Percentiles rank a stretch among this genome's conserved stretches.
Evolutionary conservation across 2,888 invertebrate genomes (phyloP).

Genomic region (Scaptomyza tumidula): DNA sequence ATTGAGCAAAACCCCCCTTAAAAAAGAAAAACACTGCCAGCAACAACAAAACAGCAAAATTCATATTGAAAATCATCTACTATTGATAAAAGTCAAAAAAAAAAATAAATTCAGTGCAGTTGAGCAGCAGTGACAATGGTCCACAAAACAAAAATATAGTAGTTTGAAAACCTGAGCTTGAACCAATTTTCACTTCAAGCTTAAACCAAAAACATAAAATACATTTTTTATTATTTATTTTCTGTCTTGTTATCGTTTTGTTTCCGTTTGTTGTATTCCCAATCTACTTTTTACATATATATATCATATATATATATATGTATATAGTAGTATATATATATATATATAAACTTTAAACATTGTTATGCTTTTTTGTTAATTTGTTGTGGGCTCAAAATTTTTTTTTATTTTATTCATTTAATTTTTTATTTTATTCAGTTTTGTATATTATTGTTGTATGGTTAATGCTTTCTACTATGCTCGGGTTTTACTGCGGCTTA

Average conservation of each 20-base stretch:
- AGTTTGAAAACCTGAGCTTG: slow-evolving; percentile 40
- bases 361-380: slow-evolving; percentile 2
- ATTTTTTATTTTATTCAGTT: too few relatives aligned
- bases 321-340: neutral
- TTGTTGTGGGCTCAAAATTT: slow-evolving; percentile 25
- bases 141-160: slow-evolving; percentile 41
- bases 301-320: slow-evolving; percentile 2
- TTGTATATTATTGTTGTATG: slow-evolving; percentile 35
- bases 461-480: slow-evolving; percentile 45
- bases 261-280: slow-evolving; percentile 27
- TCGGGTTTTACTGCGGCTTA: slow-evolving; percentile 12
- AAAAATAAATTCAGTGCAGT: slow-evolving; percentile 57
- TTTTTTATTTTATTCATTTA: slow-evolving; percentile 6
- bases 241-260: slow-evolving; percentile 7
- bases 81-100: neutral
- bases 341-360: neutral
- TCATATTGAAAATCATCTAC: slow-evolving; percentile 19
- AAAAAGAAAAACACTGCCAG: neutral
- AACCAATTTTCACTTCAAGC: slow-evolving; percentile 38
- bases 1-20: slow-evolving; percentile 8
- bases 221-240: slow-evolving; percentile 14
- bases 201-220: slow-evolving; percentile 11
- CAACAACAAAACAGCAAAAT: slow-evolving; percentile 26
- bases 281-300: neutral
- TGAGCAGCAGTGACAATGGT: slow-evolving; percentile 75